Evolutionary conservation across 2,113 vertebrate species (phyloP).

Genomic region (Labeo rohita): DNA sequence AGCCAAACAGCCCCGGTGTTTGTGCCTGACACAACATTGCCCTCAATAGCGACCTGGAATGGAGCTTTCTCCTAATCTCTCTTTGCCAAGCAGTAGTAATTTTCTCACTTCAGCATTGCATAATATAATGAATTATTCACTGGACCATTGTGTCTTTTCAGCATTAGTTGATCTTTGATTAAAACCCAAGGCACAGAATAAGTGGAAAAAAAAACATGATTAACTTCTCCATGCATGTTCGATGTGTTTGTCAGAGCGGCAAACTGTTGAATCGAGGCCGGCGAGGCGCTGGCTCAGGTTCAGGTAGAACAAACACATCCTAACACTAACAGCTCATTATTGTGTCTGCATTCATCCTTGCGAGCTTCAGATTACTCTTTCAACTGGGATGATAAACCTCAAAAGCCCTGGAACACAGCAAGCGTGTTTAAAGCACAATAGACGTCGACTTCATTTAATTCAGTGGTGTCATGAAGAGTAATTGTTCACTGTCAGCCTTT

Average conservation of each 20-base stretch:
- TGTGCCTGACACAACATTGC: neutral
- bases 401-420: neutral
- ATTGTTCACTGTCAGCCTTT: neutral
- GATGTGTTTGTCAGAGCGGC: neutral
- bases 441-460: neutral
- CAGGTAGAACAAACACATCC: neutral
- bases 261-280: neutral
- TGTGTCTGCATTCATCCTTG: neutral
- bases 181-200: neutral
- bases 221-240: neutral
- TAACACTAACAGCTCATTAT: conserved; percentile 15
- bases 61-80: neutral
- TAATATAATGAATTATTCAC: conserved; percentile 23
- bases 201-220: neutral
- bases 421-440: neutral
- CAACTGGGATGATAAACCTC: neutral
- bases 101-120: neutral
- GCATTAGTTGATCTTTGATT: conserved; percentile 4
- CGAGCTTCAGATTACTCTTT: conserved; percentile 25
- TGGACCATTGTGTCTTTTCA: conserved; percentile 7
- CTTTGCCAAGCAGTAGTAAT: neutral
- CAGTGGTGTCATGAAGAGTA: neutral
- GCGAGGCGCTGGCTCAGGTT: neutral
- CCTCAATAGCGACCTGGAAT: conserved; percentile 6
- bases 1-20: neutral